Percentiles rank a stretch among this genome's conserved stretches.
Conservation (phyloP, 2,888 invertebrate genomes). For the Amiota communis region DNA sequence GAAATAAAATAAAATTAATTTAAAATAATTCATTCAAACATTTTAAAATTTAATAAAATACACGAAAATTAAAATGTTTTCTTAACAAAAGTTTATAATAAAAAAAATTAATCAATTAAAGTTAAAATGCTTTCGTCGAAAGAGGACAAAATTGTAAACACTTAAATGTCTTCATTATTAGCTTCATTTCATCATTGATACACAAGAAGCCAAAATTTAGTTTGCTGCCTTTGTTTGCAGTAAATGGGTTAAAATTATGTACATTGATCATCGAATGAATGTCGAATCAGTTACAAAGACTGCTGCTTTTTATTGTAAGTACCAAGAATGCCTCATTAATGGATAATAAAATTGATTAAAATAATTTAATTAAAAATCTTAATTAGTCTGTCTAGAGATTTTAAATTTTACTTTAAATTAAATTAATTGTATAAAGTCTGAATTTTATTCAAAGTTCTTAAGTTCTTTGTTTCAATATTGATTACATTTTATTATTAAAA, state of each 20-base stretch:
- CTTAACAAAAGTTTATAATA: too few species aligned
- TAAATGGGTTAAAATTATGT: constrained; percentile 72
- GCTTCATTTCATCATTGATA: constrained; percentile 35
- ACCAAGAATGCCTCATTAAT: too few species aligned
- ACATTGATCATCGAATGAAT: constrained; percentile 73
- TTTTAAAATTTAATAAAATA: background rate
- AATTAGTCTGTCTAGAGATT: too few species aligned
- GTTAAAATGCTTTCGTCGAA: too few species aligned
- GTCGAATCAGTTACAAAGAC: constrained; percentile 73
- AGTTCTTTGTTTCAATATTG: too few species aligned
- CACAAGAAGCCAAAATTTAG: constrained; percentile 46
- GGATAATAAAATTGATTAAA: background rate
- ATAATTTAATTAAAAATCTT: background rate
- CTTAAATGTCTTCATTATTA: constrained; percentile 42
- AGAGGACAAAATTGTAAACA: too few species aligned
- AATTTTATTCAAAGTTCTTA: too few species aligned
- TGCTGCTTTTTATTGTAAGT: constrained; percentile 73
- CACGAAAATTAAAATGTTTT: background rate
- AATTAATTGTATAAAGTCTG: too few species aligned
- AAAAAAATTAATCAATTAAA: too few species aligned
- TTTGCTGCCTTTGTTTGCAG: constrained; percentile 61
- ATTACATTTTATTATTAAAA: too few species aligned
- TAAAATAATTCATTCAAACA: too few species aligned
- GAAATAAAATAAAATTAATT: background rate
- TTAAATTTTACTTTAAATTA: too few species aligned